Evolutionary conservation across 2,797 vertebrate genomes (phyloP), one percentile per base, ranked within the genome.

Genomic region (Bovichtus variegatus): DNA sequence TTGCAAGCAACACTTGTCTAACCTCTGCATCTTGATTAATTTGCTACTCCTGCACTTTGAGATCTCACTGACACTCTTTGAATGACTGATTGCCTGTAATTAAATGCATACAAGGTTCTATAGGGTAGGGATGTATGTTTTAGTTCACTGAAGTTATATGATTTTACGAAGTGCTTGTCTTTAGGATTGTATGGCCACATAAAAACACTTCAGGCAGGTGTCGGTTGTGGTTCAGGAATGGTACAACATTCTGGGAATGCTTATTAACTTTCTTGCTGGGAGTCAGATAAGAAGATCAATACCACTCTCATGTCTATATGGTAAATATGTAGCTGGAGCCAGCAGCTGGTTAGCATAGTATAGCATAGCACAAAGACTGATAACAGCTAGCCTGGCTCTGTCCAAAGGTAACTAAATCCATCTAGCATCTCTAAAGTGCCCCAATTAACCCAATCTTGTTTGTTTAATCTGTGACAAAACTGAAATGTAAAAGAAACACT

Each of bases 11-110:
- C 40, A 70, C 25, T 51, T 51, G 27, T 73, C 40, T 78, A 31
- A 81, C 67, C 79, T 71, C 65, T 71, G 78, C 53, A 59, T 57
- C 47, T 65, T 83, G 70, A 80, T 76, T 59, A 11, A 81, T 77
- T 21, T 71, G 27, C 13, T 18, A 2, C 40, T 67, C 16, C 21
- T 46, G 34, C 62, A 75, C 70, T 55, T 38, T 36, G 40, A 78
- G 63, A 84, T 63, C 66, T 72, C 1, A 8, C 65, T 54, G 54
- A 77, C 73, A 66, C 59, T 44, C 15, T 55, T 43, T 50, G 31
- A 69, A 70, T 75, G 34, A 69, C 41, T 69, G 54, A 82, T 50
- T 29, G 31, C 23, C 58, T 44, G 31, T 0, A 36, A 38, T 43
- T 64, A 27, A 68, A 74, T 25, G 19, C 16, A 25, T 10, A 16